These are phyloP conservation scores for Nebria brevicollis DNA, from an alignment of 2,888 invertebrate species.

Conservation along the genomic window DNA sequence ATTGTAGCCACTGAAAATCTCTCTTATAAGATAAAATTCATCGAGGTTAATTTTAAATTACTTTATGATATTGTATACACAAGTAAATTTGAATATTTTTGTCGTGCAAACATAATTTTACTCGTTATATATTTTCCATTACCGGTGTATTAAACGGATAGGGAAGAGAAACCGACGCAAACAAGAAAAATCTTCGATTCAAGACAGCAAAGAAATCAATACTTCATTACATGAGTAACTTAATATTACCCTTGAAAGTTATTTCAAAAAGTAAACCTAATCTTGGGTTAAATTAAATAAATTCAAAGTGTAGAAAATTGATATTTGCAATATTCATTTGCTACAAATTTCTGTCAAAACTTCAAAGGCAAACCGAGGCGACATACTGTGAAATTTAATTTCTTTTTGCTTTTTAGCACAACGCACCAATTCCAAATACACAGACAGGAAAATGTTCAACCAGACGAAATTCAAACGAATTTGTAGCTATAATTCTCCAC, in stretches of 20 bases:
- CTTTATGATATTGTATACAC: too few relatives aligned
- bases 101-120: too few relatives aligned
- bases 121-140: too few relatives aligned
- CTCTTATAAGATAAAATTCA: too few relatives aligned
- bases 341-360: constrained; percentile 14
- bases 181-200: too few relatives aligned
- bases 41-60: too few relatives aligned
- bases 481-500: constrained; percentile 27
- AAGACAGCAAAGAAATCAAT: too few relatives aligned
- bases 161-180: too few relatives aligned
- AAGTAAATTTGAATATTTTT: too few relatives aligned
- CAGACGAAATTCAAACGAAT: constrained; percentile 37
- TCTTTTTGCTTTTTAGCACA: constrained; percentile 24
- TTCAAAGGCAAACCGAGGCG: constrained; percentile 16
- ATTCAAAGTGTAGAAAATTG: background rate
- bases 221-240: too few relatives aligned
- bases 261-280: background rate
- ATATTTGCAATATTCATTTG: constrained; percentile 1
- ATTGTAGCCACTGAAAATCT: too few relatives aligned
- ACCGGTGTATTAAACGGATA: too few relatives aligned
- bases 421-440: background rate
- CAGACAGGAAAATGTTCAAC: background rate
- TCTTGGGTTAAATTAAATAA: background rate
- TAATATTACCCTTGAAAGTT: background rate
- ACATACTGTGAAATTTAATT: constrained; percentile 35